Evolutionary conservation across 2,113 vertebrate species (phyloP), one percentile per base, ranked within the genome.

Genomic region (Oxyruncus cristatus): DNA sequence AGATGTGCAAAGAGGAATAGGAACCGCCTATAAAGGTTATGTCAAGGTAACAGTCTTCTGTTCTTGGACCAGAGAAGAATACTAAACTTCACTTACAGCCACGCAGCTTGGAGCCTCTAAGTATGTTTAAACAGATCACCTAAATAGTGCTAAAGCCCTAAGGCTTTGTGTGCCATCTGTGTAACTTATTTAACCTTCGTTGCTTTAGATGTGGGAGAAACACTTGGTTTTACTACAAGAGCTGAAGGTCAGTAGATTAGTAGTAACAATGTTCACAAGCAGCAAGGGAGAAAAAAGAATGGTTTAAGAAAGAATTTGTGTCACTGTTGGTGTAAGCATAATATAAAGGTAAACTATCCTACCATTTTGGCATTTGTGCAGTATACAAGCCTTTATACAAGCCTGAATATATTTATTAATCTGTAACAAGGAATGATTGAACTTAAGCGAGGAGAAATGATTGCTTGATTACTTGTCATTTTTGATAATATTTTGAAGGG

Each of bases 11-110:
- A 97, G 99, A 78, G 99, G 99, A 90, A 99, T 99, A 71, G 99
- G 99, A 72, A 99, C 99, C 0, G 99, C 99, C 58, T 99, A 99
- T 97, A 99, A 99, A 95, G 99, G 99, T 65, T 99, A 98, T 23
- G 99, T 99, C 93, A 99, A 99, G 99, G 99, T 99, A 97, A 98
- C 97, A 42, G 21, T n/a, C 73, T 65, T 95, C 86, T 61, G 41
- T 79, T 95, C 79, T 92, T 88, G 59, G n/a, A 26, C 39, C 73
- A 89, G 76, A 66, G 41, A 70, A 73, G 41, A 88, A 59, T 71
- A 21, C 46, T 65, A 53, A 52, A 39, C 28, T 65, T 67, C 46
- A n/a, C 47, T 81, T 95, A 67, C 20, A 88, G 49, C 71, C 92
- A 3, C 55, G 58, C n/a, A 88, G 13, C 52, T 78, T 89, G 62